phyloP scores from a whole-genome alignment of 2,888 invertebrate genomes.

The Merodon equestris region DNA sequence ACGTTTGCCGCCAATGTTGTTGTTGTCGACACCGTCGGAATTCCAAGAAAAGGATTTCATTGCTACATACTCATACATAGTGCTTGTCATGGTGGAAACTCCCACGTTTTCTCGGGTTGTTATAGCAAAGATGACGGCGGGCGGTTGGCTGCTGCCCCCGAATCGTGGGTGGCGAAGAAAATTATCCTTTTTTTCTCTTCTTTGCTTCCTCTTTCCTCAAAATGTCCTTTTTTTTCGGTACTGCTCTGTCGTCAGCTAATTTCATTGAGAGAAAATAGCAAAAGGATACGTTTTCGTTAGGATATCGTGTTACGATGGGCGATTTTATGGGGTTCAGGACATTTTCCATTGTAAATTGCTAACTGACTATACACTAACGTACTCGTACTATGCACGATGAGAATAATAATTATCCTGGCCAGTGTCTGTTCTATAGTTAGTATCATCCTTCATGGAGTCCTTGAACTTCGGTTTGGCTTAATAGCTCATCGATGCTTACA shows the following conservation, averaged over 20 bases:
- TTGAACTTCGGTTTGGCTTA: constrained; percentile 42
- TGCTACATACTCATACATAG: too few species aligned
- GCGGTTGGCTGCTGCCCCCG: neutral
- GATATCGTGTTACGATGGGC: constrained; percentile 38
- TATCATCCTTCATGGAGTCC: constrained; percentile 38
- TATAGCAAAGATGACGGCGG: constrained; percentile 1
- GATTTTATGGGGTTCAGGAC: constrained; percentile 42
- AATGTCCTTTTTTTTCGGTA: constrained; percentile 4
- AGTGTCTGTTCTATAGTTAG: constrained; percentile 19
- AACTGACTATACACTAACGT: too few species aligned
- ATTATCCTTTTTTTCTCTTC: constrained; percentile 6
- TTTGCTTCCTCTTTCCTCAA: neutral
- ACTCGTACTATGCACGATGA: constrained; percentile 21
- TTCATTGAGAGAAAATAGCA: constrained; percentile 44
- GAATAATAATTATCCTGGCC: constrained; percentile 45
- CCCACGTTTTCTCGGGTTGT: constrained; percentile 56
- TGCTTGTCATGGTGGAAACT: neutral
- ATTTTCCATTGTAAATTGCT: constrained; percentile 49
- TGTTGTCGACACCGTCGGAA: too few species aligned
- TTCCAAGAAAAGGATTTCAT: too few species aligned
- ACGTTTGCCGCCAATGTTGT: constrained; percentile 1
- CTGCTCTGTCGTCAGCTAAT: constrained; percentile 30
- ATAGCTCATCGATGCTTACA: constrained; percentile 42
- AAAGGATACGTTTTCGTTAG: constrained; percentile 27
- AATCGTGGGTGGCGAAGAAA: constrained; percentile 27